Evolutionary conservation across 2,888 invertebrate species (phyloP).

Genomic region (Clistopyga incitator): DNA sequence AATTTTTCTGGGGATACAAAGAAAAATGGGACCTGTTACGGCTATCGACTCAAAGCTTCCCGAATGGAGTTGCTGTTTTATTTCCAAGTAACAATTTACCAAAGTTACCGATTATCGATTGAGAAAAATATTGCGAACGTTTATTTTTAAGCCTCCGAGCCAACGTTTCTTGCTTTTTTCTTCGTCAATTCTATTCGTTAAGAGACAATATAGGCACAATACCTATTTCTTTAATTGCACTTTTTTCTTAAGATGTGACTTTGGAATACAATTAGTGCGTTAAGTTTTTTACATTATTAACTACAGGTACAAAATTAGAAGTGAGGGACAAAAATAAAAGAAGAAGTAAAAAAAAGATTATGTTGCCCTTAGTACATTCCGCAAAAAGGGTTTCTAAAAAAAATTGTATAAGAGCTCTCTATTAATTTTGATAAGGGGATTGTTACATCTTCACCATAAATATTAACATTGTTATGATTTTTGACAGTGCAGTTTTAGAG

Average conservation of each 20-base stretch:
- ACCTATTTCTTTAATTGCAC: not conserved
- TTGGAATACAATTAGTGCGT: too few species aligned
- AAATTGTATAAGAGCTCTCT: not conserved
- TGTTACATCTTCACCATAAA: not conserved
- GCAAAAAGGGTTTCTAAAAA: not conserved
- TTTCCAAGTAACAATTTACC: not conserved
- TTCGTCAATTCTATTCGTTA: not conserved
- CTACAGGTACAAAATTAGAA: not conserved
- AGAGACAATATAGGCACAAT: not conserved
- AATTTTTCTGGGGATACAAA: not conserved
- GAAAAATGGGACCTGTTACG: not conserved
- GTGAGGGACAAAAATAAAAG: not conserved
- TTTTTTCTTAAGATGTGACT: not conserved
- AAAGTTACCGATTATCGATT: not conserved
- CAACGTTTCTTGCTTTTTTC: not conserved
- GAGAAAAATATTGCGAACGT: not conserved
- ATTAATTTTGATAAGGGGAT: not conserved
- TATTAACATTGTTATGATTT: not conserved
- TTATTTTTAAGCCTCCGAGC: not conserved
- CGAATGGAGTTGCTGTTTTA: not conserved
- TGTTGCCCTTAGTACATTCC: not conserved
- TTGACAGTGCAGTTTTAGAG: not conserved
- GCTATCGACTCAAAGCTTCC: not conserved
- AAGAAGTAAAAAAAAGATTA: not conserved
- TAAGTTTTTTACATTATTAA: not conserved